phyloP scores from a whole-genome alignment of 2,113 vertebrate genomes.

The Nothoprocta pentlandii region DNA sequence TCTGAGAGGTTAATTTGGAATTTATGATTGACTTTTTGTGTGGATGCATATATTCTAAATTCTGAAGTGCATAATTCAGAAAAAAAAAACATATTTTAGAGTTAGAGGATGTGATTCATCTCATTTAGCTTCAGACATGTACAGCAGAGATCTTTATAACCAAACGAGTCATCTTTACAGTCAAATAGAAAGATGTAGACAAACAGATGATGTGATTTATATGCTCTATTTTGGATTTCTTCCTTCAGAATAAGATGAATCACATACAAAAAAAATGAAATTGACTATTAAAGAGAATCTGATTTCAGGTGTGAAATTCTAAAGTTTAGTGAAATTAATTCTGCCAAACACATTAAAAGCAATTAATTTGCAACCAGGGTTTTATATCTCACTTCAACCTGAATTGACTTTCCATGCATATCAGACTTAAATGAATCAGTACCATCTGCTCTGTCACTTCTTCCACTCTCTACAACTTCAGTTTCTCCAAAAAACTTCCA shows the following conservation, averaged over 20 bases:
- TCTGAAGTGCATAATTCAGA: slow-evolving; percentile 63
- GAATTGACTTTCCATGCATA: background rate
- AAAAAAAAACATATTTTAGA: slow-evolving; percentile 66
- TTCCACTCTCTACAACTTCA: background rate
- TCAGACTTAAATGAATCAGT: background rate
- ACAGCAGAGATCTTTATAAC: slow-evolving; percentile 66
- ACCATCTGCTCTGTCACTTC: background rate
- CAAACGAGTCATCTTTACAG: slow-evolving; percentile 40
- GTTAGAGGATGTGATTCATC: slow-evolving; percentile 54
- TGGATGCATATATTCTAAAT: slow-evolving; percentile 48
- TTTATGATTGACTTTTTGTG: slow-evolving; percentile 59
- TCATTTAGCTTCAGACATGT: slow-evolving; percentile 51
- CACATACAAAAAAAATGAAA: slow-evolving; percentile 29
- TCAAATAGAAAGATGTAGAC: slow-evolving; percentile 25
- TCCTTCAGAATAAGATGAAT: slow-evolving; percentile 31
- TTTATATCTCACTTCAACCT: background rate
- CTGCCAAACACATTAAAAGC: background rate
- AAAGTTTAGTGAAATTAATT: background rate
- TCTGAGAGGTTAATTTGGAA: slow-evolving; percentile 56
- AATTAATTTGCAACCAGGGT: background rate
- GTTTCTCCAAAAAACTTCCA: background rate
- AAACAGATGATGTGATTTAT: background rate
- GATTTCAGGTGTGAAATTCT: background rate
- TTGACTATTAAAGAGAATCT: slow-evolving; percentile 14
- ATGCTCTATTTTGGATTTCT: background rate